Evolutionary conservation across 2,888 invertebrate genomes (phyloP).

Genomic region (Agrenia bidenticulata): DNA sequence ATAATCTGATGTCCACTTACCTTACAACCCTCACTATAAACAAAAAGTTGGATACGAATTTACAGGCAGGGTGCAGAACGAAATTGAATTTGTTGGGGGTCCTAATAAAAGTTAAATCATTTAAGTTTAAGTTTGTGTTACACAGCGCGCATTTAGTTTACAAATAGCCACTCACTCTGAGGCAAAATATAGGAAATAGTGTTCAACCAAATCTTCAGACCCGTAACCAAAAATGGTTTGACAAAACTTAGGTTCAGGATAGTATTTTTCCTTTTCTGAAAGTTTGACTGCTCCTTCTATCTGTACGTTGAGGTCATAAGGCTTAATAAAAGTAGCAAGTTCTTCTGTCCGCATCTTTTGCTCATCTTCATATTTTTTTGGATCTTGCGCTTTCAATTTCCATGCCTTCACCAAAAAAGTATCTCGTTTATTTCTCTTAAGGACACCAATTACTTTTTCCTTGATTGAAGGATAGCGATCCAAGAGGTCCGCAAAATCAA

Average conservation of each 20-base stretch:
- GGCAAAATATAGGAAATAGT: constrained; percentile 43
- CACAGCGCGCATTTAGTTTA: too few species aligned
- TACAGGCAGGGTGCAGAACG: constrained; percentile 41
- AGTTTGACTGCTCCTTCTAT: constrained; percentile 9
- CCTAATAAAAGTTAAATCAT: constrained; percentile 18
- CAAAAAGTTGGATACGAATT: constrained; percentile 22
- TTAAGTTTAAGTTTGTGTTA: too few species aligned
- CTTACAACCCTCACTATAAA: constrained; percentile 18
- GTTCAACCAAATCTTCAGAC: constrained; percentile 27
- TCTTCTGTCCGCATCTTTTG: constrained; percentile 23
- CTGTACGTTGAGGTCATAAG: constrained; percentile 3
- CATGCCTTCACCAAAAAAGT: constrained; percentile 31
- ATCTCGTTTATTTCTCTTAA: constrained; percentile 28
- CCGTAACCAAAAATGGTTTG: constrained; percentile 36
- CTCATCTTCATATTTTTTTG: constrained; percentile 14
- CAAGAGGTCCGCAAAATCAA: constrained; percentile 38
- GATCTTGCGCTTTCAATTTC: constrained; percentile 22
- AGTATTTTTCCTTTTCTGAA: constrained; percentile 12
- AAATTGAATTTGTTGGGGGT: constrained; percentile 17
- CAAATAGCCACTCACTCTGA: constrained; percentile 21
- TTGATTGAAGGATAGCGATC: constrained; percentile 40
- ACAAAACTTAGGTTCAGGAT: background rate
- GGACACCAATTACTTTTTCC: constrained; percentile 22
- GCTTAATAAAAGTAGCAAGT: constrained; percentile 5
- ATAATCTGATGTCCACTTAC: constrained; percentile 18